Evolutionary conservation across 2,797 vertebrate genomes (phyloP).

Genomic region (Discoglossus pictus): DNA sequence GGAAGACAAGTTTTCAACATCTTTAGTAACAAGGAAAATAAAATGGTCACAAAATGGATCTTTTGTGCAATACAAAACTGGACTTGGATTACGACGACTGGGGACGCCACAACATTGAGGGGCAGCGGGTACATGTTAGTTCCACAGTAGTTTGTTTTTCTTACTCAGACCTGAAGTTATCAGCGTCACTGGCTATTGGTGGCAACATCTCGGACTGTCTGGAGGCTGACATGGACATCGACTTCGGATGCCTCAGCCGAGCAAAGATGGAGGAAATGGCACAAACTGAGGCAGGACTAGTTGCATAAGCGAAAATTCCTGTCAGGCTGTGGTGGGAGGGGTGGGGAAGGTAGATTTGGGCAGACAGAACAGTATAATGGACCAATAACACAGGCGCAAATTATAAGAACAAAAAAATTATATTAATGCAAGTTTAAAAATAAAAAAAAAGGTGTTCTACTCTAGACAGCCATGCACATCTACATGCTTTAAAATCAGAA

Average conservation of each 20-base stretch:
- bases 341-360: slow-evolving; percentile 67
- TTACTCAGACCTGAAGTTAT: slow-evolving; percentile 86
- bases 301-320: slow-evolving; percentile 80
- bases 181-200: slow-evolving; percentile 77
- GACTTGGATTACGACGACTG: slow-evolving; percentile 2
- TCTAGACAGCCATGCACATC: background rate
- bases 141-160: slow-evolving; percentile 68
- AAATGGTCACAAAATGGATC: slow-evolving; percentile 8
- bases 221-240: slow-evolving; percentile 81
- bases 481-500: background rate
- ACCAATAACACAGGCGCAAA: slow-evolving; percentile 68
- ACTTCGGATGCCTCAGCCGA: slow-evolving; percentile 84
- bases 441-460: background rate
- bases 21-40: slow-evolving; percentile 6
- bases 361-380: slow-evolving; percentile 76
- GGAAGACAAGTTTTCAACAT: slow-evolving; percentile 4
- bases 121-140: slow-evolving; percentile 63
- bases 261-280: slow-evolving; percentile 80
- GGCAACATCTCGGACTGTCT: slow-evolving; percentile 84
- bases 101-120: slow-evolving; percentile 63
- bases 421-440: background rate
- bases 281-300: slow-evolving; percentile 80
- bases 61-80: slow-evolving; percentile 7
- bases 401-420: slow-evolving; percentile 43
- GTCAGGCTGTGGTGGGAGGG: slow-evolving; percentile 78